These are phyloP conservation scores for Drosophila nebulosa DNA, from an alignment of 1,140 invertebrate genomes.

Conservation along the genomic window DNA sequence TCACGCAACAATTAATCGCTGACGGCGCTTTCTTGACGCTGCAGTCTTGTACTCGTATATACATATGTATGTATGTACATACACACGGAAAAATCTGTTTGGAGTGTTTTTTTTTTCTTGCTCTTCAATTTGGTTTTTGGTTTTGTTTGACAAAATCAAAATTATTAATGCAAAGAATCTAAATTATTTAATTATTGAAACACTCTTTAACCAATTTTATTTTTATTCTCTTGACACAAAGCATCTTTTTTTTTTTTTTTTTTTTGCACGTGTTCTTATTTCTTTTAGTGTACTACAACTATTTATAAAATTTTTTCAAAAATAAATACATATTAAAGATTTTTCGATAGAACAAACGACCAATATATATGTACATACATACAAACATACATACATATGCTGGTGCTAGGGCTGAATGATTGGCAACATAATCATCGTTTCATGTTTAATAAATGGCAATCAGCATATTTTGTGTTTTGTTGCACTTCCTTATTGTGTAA, in stretches of 20 bases:
- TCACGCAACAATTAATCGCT: conserved; percentile 35
- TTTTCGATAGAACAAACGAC: not conserved
- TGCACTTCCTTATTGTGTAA: conserved; percentile 51
- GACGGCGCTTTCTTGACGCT: conserved; percentile 15
- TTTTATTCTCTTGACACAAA: too few species aligned
- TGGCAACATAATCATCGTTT: conserved; percentile 44
- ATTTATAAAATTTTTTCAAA: too few species aligned
- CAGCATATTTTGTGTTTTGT: not conserved
- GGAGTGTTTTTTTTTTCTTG: too few species aligned
- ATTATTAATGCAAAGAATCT: too few species aligned
- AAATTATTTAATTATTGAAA: too few species aligned
- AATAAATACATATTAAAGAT: conserved; percentile 19
- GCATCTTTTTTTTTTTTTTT: too few species aligned
- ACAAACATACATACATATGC: conserved; percentile 24
- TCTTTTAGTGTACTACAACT: not conserved
- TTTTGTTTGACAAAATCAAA: too few species aligned
- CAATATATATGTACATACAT: not conserved
- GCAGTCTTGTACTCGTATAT: conserved; percentile 22
- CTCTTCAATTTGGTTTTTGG: not conserved
- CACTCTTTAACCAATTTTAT: too few species aligned
- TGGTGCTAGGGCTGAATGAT: conserved; percentile 18
- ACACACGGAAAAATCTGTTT: not conserved
- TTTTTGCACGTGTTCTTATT: not conserved
- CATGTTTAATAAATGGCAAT: not conserved
- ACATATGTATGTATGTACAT: not conserved